Conservation (phyloP, 1,140 invertebrate species). For the Drosophila carrolli region DNA sequence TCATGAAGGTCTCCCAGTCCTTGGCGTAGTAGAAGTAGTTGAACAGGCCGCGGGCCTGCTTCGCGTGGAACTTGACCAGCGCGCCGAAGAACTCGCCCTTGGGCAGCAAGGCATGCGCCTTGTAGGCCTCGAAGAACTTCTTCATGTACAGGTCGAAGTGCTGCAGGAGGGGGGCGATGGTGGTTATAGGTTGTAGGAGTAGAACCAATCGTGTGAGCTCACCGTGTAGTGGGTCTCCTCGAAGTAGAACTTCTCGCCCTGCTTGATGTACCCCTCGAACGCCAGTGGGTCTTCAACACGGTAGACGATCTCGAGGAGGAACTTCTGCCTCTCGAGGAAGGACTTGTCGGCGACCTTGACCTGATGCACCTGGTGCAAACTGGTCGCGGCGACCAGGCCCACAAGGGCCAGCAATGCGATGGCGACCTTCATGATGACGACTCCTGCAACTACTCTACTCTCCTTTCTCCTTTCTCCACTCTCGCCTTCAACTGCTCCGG, state of each 20-base stretch:
- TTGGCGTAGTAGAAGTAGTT: slow-evolving; percentile 87
- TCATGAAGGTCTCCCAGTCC: slow-evolving; percentile 88
- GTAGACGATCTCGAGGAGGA: slow-evolving; percentile 73
- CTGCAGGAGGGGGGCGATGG: slow-evolving; percentile 6
- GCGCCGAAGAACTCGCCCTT: slow-evolving; percentile 81
- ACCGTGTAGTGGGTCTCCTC: slow-evolving; percentile 57
- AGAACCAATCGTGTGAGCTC: slow-evolving; percentile 13
- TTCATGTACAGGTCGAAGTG: slow-evolving; percentile 68
- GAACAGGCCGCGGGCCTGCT: slow-evolving; percentile 86
- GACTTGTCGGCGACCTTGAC: slow-evolving; percentile 65
- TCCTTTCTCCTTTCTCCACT: neutral
- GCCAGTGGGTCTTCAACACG: slow-evolving; percentile 67
- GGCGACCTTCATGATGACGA: slow-evolving; percentile 66
- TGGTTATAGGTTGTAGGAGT: neutral
- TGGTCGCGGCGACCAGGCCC: slow-evolving; percentile 68
- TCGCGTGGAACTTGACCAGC: slow-evolving; percentile 77
- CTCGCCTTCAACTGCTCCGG: slow-evolving; percentile 71
- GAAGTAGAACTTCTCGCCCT: slow-evolving; percentile 46
- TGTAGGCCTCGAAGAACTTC: slow-evolving; percentile 71
- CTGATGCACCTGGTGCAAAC: slow-evolving; percentile 55
- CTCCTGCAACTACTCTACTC: slow-evolving; percentile 2
- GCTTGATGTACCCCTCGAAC: slow-evolving; percentile 66
- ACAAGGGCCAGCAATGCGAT: slow-evolving; percentile 72
- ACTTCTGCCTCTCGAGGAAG: slow-evolving; percentile 67
- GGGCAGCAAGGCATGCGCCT: slow-evolving; percentile 60